Conservation (phyloP, 2,888 invertebrate genomes). For the Osmoderma eremita region DNA sequence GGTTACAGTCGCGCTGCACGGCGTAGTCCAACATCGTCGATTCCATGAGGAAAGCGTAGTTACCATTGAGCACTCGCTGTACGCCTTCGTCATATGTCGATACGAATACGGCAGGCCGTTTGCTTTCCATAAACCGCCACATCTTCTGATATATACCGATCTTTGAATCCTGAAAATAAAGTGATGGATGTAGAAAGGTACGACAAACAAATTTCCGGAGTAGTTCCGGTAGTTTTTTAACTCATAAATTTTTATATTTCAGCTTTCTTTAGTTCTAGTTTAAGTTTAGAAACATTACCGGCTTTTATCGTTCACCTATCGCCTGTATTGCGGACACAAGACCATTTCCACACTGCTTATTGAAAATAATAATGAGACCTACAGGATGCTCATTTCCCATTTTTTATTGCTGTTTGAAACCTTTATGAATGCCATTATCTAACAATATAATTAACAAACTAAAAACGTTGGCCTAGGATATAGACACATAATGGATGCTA, state of each 20-base stretch:
- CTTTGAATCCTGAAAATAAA: constrained; percentile 73
- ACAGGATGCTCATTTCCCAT: no score
- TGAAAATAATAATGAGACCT: no score
- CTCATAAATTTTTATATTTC: neutral
- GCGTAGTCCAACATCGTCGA: constrained; percentile 88
- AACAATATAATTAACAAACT: no score
- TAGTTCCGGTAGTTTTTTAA: neutral
- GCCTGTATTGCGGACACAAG: no score
- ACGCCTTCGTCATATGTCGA: constrained; percentile 81
- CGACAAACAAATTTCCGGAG: neutral
- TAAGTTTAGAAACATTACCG: no score
- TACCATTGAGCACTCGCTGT: constrained; percentile 77
- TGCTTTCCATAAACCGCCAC: constrained; percentile 84
- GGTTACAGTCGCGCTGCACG: constrained; percentile 83
- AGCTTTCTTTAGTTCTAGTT: no score
- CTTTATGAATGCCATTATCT: no score
- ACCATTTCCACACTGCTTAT: no score
- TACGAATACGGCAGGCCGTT: constrained; percentile 77
- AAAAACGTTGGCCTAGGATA: no score
- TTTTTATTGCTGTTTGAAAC: no score
- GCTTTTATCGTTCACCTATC: no score
- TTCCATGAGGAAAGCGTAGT: constrained; percentile 92
- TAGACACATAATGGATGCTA: no score
- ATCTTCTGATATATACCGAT: constrained; percentile 83
- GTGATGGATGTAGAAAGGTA: neutral